Conservation (phyloP, 2,888 invertebrate genomes). For the Macaria notata region DNA sequence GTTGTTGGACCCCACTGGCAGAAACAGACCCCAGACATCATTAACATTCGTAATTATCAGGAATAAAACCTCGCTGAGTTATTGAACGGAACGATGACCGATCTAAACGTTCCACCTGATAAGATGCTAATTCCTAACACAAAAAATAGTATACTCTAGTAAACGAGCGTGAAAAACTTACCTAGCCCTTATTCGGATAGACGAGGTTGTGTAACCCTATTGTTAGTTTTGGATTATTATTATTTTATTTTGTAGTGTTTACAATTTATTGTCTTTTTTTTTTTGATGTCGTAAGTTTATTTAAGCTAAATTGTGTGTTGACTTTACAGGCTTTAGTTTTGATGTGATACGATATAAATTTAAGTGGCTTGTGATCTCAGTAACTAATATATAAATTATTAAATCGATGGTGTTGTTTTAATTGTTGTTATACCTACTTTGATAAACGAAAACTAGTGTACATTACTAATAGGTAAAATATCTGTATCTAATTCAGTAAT, state of each 20-base stretch:
- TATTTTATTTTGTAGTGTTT: slow-evolving; percentile 28
- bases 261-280: slow-evolving; percentile 13
- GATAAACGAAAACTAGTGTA: too few relatives aligned
- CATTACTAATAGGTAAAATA: too few relatives aligned
- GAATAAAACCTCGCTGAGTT: slow-evolving; percentile 8
- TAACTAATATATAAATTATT: slow-evolving; percentile 58
- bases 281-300: slow-evolving; percentile 11
- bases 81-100: slow-evolving; percentile 16
- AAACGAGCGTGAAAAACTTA: slow-evolving; percentile 29
- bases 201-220: neutral
- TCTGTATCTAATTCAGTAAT: too few relatives aligned
- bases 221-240: slow-evolving; percentile 13
- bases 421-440: too few relatives aligned
- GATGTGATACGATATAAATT: slow-evolving; percentile 61
- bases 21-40: slow-evolving; percentile 8
- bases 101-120: slow-evolving; percentile 14
- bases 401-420: slow-evolving; percentile 43
- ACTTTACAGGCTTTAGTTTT: slow-evolving; percentile 39
- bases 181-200: slow-evolving; percentile 5
- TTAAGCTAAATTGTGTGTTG: slow-evolving; percentile 30
- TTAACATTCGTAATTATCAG: slow-evolving; percentile 13
- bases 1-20: slow-evolving; percentile 11
- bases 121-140: slow-evolving; percentile 18
- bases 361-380: slow-evolving; percentile 77
- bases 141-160: slow-evolving; percentile 20